Evolutionary conservation across 2,888 invertebrate species (phyloP).

Genomic region (Electrophaes corylata): DNA sequence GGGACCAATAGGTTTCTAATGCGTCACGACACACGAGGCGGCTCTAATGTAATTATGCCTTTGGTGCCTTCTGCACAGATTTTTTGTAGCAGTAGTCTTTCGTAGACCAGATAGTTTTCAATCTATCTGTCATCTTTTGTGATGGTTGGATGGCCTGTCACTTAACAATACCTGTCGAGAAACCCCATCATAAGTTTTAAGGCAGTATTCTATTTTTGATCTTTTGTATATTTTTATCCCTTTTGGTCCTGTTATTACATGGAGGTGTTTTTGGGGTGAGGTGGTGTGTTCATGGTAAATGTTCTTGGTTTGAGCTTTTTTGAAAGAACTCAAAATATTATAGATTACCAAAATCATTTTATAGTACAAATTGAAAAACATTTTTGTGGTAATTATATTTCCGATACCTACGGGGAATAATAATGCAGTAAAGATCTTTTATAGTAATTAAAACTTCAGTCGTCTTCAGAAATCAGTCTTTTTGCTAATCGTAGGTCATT

Average conservation of each 20-base stretch:
- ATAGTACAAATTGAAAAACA: slow-evolving; percentile 14
- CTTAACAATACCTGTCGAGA: slow-evolving; percentile 11
- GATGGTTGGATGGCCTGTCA: neutral
- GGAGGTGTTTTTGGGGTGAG: slow-evolving; percentile 8
- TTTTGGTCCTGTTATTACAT: slow-evolving; percentile 9
- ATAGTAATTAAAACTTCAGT: no score
- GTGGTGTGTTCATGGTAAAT: slow-evolving; percentile 19
- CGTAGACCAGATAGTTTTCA: no score
- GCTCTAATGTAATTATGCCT: no score
- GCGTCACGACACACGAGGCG: no score
- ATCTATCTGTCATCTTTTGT: slow-evolving; percentile 3
- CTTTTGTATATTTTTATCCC: slow-evolving; percentile 16
- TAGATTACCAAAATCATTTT: slow-evolving; percentile 7
- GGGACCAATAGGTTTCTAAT: no score
- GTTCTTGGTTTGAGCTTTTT: neutral
- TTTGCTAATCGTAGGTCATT: no score
- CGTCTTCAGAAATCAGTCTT: no score
- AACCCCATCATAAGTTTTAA: slow-evolving; percentile 17
- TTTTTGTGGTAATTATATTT: neutral
- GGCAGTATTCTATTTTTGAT: slow-evolving; percentile 16
- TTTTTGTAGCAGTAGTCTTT: no score
- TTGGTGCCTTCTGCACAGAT: no score
- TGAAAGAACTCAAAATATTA: neutral
- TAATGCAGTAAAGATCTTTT: no score
- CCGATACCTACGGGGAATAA: neutral